phyloP scores from a whole-genome alignment of 1,140 invertebrate species.

The Lasioglossum baleicum region DNA sequence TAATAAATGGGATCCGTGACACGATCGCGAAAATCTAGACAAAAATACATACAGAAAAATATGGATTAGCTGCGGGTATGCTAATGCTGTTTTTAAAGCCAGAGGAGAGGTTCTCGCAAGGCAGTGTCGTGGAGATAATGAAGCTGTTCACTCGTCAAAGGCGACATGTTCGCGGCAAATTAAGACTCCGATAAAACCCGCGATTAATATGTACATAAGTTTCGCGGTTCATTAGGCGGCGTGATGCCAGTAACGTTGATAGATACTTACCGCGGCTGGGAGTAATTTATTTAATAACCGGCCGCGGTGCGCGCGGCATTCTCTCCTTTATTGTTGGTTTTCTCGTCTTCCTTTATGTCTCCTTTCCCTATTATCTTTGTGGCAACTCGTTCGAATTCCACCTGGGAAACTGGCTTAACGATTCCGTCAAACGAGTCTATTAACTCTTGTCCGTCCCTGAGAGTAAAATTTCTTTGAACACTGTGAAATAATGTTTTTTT shows the following conservation, averaged over 20 bases:
- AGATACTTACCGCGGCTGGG: background rate
- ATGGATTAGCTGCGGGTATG: background rate
- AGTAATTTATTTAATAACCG: conserved; percentile 24
- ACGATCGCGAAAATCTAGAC: too few species aligned
- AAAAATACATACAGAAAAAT: background rate
- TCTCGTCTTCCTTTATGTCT: too few species aligned
- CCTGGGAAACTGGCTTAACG: background rate
- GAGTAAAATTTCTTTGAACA: too few species aligned
- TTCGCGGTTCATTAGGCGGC: conserved; percentile 15
- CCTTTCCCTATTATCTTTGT: background rate
- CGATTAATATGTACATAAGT: conserved; percentile 31
- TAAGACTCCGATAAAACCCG: conserved; percentile 2
- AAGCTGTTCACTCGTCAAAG: background rate
- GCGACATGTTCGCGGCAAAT: background rate
- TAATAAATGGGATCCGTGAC: too few species aligned
- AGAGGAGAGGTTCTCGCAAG: background rate
- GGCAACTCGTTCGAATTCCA: background rate
- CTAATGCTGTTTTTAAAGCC: background rate
- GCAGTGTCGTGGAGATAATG: background rate
- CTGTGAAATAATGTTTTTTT: too few species aligned
- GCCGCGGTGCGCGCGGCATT: too few species aligned
- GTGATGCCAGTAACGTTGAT: conserved; percentile 1
- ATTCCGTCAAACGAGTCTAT: background rate
- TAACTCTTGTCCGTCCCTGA: too few species aligned
- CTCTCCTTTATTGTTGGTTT: background rate